Percentiles rank a stretch among this genome's conserved stretches.
Conservation (phyloP, 1,140 invertebrate species). For the Drosophila sp. region DNA sequence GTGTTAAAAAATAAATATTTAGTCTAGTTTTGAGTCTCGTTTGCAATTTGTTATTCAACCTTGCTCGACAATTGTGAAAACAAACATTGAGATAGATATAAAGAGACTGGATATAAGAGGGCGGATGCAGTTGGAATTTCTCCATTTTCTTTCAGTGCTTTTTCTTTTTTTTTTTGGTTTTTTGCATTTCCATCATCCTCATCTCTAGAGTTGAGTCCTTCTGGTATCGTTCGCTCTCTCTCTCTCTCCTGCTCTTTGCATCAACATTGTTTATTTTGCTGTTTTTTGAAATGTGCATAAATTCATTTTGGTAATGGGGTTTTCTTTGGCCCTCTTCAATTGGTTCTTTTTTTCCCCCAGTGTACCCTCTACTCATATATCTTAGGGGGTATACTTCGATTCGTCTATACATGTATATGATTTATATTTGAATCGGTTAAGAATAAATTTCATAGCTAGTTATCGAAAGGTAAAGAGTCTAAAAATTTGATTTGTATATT, state of each 20-base stretch:
- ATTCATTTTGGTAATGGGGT: conserved; percentile 78
- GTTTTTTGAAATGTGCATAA: conserved; percentile 76
- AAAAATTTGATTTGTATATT: no score
- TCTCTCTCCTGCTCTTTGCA: conserved; percentile 22
- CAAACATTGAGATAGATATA: conserved; percentile 39
- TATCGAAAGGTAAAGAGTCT: no score
- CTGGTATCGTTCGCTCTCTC: conserved; percentile 23
- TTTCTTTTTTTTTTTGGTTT: neutral
- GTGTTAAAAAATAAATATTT: conserved; percentile 81
- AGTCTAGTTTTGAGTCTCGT: conserved; percentile 72
- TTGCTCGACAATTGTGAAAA: conserved; percentile 60
- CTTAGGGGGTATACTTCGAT: neutral
- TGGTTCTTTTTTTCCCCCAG: neutral
- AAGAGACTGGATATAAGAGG: conserved; percentile 14
- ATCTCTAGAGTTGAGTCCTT: conserved; percentile 48
- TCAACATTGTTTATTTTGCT: conserved; percentile 58
- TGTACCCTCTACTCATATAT: neutral
- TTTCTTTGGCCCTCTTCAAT: conserved; percentile 52
- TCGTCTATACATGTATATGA: neutral
- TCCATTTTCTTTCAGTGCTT: conserved; percentile 30
- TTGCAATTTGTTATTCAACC: conserved; percentile 66
- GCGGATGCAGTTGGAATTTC: conserved; percentile 50
- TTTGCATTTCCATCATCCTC: conserved; percentile 20
- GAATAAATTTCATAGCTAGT: no score
- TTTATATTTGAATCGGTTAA: no score